Evolutionary conservation across 2,113 vertebrate species (phyloP), one percentile per base, ranked within the genome.

Genomic region (Pluvialis apricaria): DNA sequence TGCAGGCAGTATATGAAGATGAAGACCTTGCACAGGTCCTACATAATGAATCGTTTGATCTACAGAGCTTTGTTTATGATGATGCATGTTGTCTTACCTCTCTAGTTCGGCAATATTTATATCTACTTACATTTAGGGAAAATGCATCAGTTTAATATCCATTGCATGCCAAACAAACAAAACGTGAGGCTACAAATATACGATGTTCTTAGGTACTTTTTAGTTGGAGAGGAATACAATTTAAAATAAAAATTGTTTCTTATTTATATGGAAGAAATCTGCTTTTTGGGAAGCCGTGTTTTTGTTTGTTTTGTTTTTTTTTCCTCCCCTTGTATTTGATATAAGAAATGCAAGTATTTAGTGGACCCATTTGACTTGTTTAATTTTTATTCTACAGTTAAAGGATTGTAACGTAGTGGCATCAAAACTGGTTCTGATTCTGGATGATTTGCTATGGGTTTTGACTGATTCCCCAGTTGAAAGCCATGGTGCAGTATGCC

Each of bases 401-500:
- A 99, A 99, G 95, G 99, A 99, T 96, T 99, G 99, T 96, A 99
- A 99, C 79, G 99, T 99, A 69, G 98, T 99, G 97, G 99, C 99
- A 81, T 99, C 99, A 78, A 99, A 99, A 95, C 98, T 99, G 97
- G 97, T 99, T 93, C 98, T 99, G 79, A 98, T 99, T 96, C 94
- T 99, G 98, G 99, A 99, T 95, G 99, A 99, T 96, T 98, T 99
- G 95, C 97, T 99, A 19, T 99, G 99, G 99, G 99, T 99, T 95
- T 98, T 99, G 97, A 99, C 99, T 3, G 99, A 99, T 98, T 99
- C 99, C 99, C 22, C 99, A 99, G 94, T 97, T 99, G 92, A 99
- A 99, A 97, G 99, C 99, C 88, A 99, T 99, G 99, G 99, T 99
- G 77, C 99, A 99, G 66, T 99, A 99, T 85, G 99, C 99, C 99